phyloP scores from a whole-genome alignment of 64 coral and sea anemone genomes.

The Montipora sp. region DNA sequence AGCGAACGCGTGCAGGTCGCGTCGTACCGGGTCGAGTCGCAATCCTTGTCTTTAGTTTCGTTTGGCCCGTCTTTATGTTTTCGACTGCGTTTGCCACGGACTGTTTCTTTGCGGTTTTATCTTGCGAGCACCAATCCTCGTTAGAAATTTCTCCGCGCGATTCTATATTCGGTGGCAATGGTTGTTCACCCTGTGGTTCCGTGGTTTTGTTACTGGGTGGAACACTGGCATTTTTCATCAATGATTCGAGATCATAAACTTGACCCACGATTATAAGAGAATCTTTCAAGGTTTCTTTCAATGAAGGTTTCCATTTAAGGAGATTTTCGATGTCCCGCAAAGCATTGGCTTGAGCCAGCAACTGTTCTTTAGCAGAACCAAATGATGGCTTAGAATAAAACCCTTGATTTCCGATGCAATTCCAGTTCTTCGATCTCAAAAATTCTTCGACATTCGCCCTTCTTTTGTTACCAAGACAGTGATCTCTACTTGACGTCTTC shows the following conservation, averaged over 20 bases:
- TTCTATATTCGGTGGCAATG: neutral
- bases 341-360: conserved; percentile 13
- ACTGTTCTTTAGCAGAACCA: conserved; percentile 20
- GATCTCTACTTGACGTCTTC: neutral
- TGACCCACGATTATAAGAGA: conserved; percentile 28
- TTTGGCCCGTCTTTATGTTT: conserved; percentile 1
- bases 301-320: conserved; percentile 22
- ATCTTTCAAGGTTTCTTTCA: conserved; percentile 18
- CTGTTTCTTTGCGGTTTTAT: neutral
- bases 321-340: conserved; percentile 39
- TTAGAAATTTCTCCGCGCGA: neutral
- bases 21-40: neutral
- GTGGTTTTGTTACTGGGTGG: neutral
- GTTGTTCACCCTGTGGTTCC: neutral
- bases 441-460: neutral
- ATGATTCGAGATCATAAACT: conserved; percentile 42
- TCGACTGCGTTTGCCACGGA: neutral
- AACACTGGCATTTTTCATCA: neutral
- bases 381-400: conserved; percentile 12
- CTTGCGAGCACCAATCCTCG: neutral
- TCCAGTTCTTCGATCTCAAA: conserved; percentile 16
- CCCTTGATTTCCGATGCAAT: neutral
- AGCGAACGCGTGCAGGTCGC: neutral
- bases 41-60: neutral
- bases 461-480: neutral